These are phyloP conservation scores for Phylloscopus trochiloides DNA, from an alignment of 2,113 vertebrate genomes.

Conservation along the genomic window DNA sequence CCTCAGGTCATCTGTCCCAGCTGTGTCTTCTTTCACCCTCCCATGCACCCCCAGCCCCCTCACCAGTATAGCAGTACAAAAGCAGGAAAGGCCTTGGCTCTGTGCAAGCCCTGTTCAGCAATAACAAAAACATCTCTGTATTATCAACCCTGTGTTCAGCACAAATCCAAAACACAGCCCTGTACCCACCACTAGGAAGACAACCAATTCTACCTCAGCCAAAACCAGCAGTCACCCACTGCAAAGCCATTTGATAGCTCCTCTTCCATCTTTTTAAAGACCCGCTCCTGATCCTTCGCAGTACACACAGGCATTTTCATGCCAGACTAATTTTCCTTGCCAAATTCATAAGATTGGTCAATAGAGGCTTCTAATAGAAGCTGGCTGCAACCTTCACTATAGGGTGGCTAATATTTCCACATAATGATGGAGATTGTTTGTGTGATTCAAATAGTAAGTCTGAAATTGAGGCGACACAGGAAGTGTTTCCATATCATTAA, in stretches of 20 bases:
- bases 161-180: background rate
- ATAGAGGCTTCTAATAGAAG: background rate
- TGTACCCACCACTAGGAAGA: accelerated
- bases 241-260: background rate
- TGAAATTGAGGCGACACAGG: background rate
- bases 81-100: background rate
- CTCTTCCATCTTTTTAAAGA: background rate
- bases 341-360: background rate
- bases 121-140: background rate
- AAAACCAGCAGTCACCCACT: background rate
- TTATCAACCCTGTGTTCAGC: background rate
- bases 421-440: background rate
- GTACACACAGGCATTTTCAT: background rate
- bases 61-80: accelerated
- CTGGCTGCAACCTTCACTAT: background rate
- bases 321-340: background rate
- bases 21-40: background rate
- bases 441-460: background rate
- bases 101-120: background rate
- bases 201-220: background rate
- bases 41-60: background rate
- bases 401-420: background rate
- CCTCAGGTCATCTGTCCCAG: no score
- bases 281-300: background rate
- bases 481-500: background rate